Percentiles rank a stretch among this genome's conserved stretches.
These are phyloP conservation scores for Sinelater perroti DNA, from an alignment of 2,888 invertebrate genomes.

Conservation along the genomic window DNA sequence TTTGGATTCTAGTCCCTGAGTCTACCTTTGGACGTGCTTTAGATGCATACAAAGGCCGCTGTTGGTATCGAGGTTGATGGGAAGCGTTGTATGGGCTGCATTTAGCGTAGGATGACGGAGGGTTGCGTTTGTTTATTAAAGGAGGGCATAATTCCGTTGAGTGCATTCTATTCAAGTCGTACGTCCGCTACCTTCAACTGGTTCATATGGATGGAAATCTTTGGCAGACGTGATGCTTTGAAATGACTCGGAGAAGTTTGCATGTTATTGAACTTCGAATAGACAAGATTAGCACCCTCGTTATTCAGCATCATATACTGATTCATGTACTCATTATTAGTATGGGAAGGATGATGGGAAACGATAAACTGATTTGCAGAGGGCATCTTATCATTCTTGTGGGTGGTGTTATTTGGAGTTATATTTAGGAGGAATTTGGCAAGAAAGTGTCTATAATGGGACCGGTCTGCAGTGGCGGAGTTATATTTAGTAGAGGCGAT, in stretches of 20 bases:
- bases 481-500: background rate
- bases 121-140: too few relatives aligned
- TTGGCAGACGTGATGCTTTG: slow-evolving; percentile 14
- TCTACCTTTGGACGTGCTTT: background rate
- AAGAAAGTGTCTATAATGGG: background rate
- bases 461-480: background rate
- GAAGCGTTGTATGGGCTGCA: background rate
- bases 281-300: slow-evolving; percentile 1
- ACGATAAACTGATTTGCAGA: slow-evolving; percentile 5
- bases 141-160: slow-evolving; percentile 40
- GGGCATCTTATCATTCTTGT: background rate
- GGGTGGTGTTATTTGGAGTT: background rate
- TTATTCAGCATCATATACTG: slow-evolving; percentile 28
- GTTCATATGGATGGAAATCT: slow-evolving; percentile 32
- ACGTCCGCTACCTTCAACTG: slow-evolving; percentile 29
- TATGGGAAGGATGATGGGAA: slow-evolving; percentile 5
- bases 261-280: slow-evolving; percentile 3
- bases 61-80: too few relatives aligned
- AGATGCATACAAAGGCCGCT: background rate
- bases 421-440: background rate
- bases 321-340: slow-evolving; percentile 25
- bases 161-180: slow-evolving; percentile 39
- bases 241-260: background rate
- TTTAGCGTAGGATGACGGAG: slow-evolving; percentile 21
- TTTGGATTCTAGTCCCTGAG: too few relatives aligned